phyloP scores from a whole-genome alignment of 2,797 vertebrate species.

The Darevskia mixta region DNA sequence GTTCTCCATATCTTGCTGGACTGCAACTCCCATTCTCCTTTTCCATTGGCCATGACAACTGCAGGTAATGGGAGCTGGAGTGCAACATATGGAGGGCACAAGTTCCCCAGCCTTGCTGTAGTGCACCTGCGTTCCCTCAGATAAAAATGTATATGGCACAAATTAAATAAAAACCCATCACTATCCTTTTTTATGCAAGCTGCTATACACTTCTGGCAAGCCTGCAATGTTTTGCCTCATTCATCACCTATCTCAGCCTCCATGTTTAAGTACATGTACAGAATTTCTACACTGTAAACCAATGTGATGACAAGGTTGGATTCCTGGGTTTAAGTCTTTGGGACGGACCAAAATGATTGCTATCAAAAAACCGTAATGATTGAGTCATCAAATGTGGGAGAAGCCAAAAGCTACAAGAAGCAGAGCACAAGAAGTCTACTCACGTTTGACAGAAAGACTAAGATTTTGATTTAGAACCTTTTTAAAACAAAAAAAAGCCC shows the following conservation, averaged over 20 bases:
- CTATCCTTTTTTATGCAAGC: slow-evolving; percentile 29
- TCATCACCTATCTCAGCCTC: slow-evolving; percentile 60
- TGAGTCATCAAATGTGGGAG: slow-evolving; percentile 69
- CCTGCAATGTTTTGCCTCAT: slow-evolving; percentile 43
- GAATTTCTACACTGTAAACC: slow-evolving; percentile 64
- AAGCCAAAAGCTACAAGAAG: slow-evolving; percentile 78
- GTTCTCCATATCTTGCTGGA: not conserved
- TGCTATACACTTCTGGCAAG: slow-evolving; percentile 50
- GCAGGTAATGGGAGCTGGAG: not conserved
- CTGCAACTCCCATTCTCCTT: not conserved
- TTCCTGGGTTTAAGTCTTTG: slow-evolving; percentile 69
- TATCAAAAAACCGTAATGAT: slow-evolving; percentile 72
- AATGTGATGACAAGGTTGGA: slow-evolving; percentile 75
- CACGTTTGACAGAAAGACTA: slow-evolving; percentile 82
- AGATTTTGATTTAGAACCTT: slow-evolving; percentile 88
- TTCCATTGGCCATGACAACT: not conserved
- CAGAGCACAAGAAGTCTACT: slow-evolving; percentile 82
- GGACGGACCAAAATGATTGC: slow-evolving; percentile 79
- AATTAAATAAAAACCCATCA: slow-evolving; percentile 49
- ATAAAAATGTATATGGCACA: not conserved
- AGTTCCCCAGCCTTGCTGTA: not conserved
- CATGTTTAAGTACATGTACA: slow-evolving; percentile 42
- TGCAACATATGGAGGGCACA: not conserved
- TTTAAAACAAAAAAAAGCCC: slow-evolving; percentile 65
- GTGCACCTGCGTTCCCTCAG: slow-evolving; percentile 29